Evolutionary conservation across 2,888 invertebrate species (phyloP).

Genomic region (Tiphia femorata): DNA sequence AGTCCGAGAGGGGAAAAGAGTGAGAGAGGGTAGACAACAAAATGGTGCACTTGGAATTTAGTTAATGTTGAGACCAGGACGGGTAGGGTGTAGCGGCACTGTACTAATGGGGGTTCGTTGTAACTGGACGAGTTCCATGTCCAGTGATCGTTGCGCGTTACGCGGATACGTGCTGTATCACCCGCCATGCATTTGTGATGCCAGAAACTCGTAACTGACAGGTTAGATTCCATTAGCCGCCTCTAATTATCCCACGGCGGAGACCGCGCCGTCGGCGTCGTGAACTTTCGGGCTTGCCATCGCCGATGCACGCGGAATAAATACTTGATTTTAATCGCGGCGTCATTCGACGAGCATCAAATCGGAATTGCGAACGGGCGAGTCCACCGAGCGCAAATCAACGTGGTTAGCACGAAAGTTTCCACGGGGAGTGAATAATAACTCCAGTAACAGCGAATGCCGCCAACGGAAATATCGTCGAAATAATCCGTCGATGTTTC

Average conservation of each 20-base stretch:
- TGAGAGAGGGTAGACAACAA: too few species aligned
- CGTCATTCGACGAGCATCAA: too few species aligned
- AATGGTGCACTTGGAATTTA: not conserved
- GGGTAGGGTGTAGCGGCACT: conserved; percentile 1
- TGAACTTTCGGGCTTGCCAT: conserved; percentile 21
- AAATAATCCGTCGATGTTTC: too few species aligned
- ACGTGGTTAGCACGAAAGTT: too few species aligned
- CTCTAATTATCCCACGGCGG: conserved; percentile 30
- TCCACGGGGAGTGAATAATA: too few species aligned
- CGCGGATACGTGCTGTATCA: conserved; percentile 22
- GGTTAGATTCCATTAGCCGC: conserved; percentile 39
- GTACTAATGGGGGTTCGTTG: conserved; percentile 11
- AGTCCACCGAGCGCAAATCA: too few species aligned
- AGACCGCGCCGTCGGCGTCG: too few species aligned
- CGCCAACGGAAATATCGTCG: too few species aligned
- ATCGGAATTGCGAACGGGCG: too few species aligned
- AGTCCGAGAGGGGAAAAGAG: too few species aligned
- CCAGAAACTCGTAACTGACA: conserved; percentile 36
- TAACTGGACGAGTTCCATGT: conserved; percentile 9
- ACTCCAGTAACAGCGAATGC: too few species aligned
- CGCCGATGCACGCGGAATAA: not conserved
- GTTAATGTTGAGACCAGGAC: not conserved
- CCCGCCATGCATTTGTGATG: conserved; percentile 18
- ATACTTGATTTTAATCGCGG: conserved; percentile 8
- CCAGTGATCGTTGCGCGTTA: conserved; percentile 28